Base-by-base conservation (phyloP, 2,888 invertebrate genomes). In the Camptogramma bilineatum region DNA sequence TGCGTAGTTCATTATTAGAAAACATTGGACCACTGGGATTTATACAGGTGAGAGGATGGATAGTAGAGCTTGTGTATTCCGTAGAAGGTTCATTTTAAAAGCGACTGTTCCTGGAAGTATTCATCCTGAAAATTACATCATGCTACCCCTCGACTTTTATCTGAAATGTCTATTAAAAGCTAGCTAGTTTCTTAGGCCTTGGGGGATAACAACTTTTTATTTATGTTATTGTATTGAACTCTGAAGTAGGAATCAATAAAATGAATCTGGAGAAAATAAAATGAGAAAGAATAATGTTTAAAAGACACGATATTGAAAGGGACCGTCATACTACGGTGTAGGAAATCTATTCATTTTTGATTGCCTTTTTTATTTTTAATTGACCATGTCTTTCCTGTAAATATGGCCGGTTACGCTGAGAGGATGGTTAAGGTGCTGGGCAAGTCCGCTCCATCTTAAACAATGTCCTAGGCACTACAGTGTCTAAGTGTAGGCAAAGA, bases 1-100 rank as follows among this genome's bases (percentile, higher is more conserved):
- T 65, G 65, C 57, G 75, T 80, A 81, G 79, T 75, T 84, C 81
- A 80, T 85, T 81, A 83, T 83, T 82, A 86, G 76, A 76, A 77
- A 64, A 71, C 70, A 71, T 67, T 66, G 69, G 58, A 62, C 69
- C 67, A 62, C 69, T 50, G 71, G 70, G 68, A 72, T 70, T 72
- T 61, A 52, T 55, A 59, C 64, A 59, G 64, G 28, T 57, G 21
- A 46, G 44, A 39, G 8, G 17, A 1, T 42, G 52, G 47, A 61
- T 18, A 61, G 19, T 61, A 31, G 28, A 52, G 52, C 55, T 59
- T 52, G 52, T 28, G 47, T 8, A 9, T 34, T 18, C 13, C 13
- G 1, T 47, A 9, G 47, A 46, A 60, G 52, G 59, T 13, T 52
- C 17, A 47, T 47, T 54, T 59, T 55, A 8, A 4, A 34, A 28